A percentile compares a stretch with the other conserved stretches of the same genome.
Evolutionary conservation across 1,140 invertebrate genomes (phyloP).

Genomic region (Amyelois transitella): DNA sequence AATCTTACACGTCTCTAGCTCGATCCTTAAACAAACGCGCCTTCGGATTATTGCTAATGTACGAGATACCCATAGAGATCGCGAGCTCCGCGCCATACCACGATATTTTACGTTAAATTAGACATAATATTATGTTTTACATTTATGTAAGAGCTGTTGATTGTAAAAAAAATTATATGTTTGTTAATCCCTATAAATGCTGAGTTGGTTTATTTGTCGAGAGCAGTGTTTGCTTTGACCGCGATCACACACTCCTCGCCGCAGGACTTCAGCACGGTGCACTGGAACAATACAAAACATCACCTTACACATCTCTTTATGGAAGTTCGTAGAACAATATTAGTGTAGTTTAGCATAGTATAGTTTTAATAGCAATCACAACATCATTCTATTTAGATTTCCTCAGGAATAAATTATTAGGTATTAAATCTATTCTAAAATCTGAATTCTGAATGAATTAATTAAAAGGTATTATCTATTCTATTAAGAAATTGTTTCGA

Average conservation of each 20-base stretch:
- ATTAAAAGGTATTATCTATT: too few relatives aligned
- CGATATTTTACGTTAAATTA: slow-evolving; percentile 69
- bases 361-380: too few relatives aligned
- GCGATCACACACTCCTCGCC: slow-evolving; percentile 95
- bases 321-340: too few relatives aligned
- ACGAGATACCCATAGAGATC: not conserved
- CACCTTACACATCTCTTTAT: not conserved
- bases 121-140: slow-evolving; percentile 74
- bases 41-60: not conserved
- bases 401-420: too few relatives aligned
- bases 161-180: slow-evolving; percentile 72
- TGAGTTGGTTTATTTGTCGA: slow-evolving; percentile 87
- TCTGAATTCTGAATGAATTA: too few relatives aligned
- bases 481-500: too few relatives aligned
- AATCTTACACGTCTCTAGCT: slow-evolving; percentile 11
- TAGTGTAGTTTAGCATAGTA: too few relatives aligned
- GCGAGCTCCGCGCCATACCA: slow-evolving; percentile 35
- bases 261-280: slow-evolving; percentile 93
- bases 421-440: too few relatives aligned
- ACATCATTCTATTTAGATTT: too few relatives aligned
- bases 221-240: slow-evolving; percentile 93
- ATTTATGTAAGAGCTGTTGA: slow-evolving; percentile 73
- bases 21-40: slow-evolving; percentile 3
- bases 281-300: slow-evolving; percentile 75
- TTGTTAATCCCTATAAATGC: slow-evolving; percentile 72